These are phyloP conservation scores for Pterois miles DNA, from an alignment of 2,797 vertebrate species.

Conservation along the genomic window DNA sequence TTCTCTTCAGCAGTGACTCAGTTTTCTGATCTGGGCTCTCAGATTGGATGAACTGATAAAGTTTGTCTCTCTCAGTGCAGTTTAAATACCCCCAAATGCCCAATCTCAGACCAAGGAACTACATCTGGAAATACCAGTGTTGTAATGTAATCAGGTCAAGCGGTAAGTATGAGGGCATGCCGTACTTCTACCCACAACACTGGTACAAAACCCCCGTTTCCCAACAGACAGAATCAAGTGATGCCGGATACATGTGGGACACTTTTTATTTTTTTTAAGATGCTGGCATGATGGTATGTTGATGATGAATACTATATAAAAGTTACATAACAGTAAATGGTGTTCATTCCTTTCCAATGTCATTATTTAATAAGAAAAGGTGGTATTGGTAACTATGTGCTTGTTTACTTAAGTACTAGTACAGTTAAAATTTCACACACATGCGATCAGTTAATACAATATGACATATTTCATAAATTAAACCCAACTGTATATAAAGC, in stretches of 20 bases:
- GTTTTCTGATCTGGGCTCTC: conserved; percentile 1
- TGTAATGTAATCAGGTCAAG: conserved; percentile 28
- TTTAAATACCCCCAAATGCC: conserved; percentile 46
- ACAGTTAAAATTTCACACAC: neutral
- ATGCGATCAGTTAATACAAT: neutral
- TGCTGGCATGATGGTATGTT: neutral
- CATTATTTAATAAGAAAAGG: neutral
- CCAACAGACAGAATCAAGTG: neutral
- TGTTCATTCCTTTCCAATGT: neutral
- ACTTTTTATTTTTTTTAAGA: neutral
- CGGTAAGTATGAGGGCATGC: neutral
- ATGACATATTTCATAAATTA: neutral
- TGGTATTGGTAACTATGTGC: neutral
- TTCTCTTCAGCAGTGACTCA: conserved; percentile 7
- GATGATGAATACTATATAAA: neutral
- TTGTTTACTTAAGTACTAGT: neutral
- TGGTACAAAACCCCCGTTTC: neutral
- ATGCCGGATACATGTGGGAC: neutral
- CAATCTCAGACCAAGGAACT: neutral
- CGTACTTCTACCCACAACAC: neutral
- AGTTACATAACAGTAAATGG: neutral
- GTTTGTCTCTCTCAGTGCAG: neutral
- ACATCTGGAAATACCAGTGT: neutral
- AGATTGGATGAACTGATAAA: neutral
- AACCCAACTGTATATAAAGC: neutral